Base-by-base conservation (phyloP, 2,113 vertebrate species). In the Rhea americana region DNA sequence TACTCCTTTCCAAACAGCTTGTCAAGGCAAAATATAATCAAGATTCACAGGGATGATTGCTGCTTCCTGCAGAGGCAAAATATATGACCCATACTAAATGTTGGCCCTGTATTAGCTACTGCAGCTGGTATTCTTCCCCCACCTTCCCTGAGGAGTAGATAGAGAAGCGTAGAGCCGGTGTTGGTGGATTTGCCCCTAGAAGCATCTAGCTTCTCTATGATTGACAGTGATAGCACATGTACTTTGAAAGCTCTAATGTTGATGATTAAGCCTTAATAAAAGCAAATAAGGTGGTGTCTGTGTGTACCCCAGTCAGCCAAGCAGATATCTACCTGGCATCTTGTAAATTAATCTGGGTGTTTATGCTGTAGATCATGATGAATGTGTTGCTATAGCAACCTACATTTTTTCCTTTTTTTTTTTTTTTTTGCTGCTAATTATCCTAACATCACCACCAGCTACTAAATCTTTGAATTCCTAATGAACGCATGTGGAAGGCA, bases 341-440 rank as follows among this genome's bases (percentile, higher is more conserved):
- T 97, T 97, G 97, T 97, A 98, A 98, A 98, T 98, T 98, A 98
- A 98, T 97, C 97, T 97, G 93, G 77, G 96, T 98, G 97, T 98
- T 98, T 98, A 98, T 98, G 97, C 98, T 97, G 97, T 97, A 98
- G 96, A 98, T 98, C 97, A 98, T 97, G 97, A 98, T 98, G 97
- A 98, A 97, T 66, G 1, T 85, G 98, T 98, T 98, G 98, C 98
- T 98, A 98, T 98, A 98, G 98, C 97, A 98, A 98, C 98, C 92
- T 96, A 97, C 96, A 96, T 98, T 98, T 98, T 97, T 98, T 97
- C 97, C 93, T 79, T 97, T 97, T 97, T 94, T 43, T 43, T 35
- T 35, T 35, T 35, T 35, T 35, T 35, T 85, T 93, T 95, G 24
- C 93, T 94, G 92, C 96, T 98, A 98, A 98, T 98, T 98, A 98